Base-by-base conservation (phyloP, 2,888 invertebrate genomes). In the Incurvaria masculella region DNA sequence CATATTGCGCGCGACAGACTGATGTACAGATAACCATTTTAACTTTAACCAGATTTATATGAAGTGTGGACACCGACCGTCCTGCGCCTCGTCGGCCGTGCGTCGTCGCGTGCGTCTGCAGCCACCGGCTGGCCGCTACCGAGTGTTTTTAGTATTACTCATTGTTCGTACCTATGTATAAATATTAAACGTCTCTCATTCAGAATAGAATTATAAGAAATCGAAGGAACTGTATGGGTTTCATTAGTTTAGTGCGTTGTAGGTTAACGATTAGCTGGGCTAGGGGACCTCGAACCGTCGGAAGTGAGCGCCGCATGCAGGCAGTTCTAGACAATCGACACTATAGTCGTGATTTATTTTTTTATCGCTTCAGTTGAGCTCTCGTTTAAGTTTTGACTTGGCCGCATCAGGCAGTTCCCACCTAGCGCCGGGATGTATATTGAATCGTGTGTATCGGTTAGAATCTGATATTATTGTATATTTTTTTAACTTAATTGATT, bases 131-230 rank as follows among this genome's bases (percentile, higher is more conserved):
- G n/a, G n/a, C n/a, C n/a, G n/a, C n/a, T n/a, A n/a, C n/a, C n/a
- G n/a, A n/a, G n/a, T n/a, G n/a, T n/a, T 76, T 75, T 74, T 76
- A 78, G 76, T 78, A 78, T 78, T 78, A 78, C 71, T 74, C 72
- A 70, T 76, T 75, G 76, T 75, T 75, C 74, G 76, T 76, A 76
- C 72, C 73, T 74, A 76, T 76, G 76, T 76, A 76, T 74, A 74
- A 76, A 76, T 74, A 73, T 76, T 76, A 74, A 73, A 73, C 69
- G 74, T 75, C 71, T 74, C 73, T 75, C 75, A 74, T 72, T 72
- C 71, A 72, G 40, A 69, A 69, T 73, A 74, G 75, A 75, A 74
- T 76, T 76, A n/a, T n/a, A 73, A 74, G 75, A 66, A 72, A 72
- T 74, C 68, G 70, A 72, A 67, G 69, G 44, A 58, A 65, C 61